phyloP scores from a whole-genome alignment of 1,140 invertebrate species.

The Lerema accius region DNA sequence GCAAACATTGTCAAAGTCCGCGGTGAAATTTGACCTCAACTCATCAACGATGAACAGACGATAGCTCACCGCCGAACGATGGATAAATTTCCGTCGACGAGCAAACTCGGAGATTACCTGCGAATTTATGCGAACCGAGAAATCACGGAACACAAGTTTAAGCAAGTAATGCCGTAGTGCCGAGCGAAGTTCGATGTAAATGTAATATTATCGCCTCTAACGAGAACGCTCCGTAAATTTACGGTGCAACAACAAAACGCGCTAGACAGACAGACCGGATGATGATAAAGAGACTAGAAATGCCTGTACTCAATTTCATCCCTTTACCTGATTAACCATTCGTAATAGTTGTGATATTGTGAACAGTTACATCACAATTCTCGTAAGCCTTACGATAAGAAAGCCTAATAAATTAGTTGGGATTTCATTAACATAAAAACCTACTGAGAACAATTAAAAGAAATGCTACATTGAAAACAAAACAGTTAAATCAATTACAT shows the following conservation, averaged over 20 bases:
- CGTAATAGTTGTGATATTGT: too few species aligned
- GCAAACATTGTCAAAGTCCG: neutral
- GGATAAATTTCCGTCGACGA: neutral
- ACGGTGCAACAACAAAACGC: neutral
- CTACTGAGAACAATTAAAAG: too few species aligned
- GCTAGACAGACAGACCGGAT: neutral
- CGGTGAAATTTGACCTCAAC: neutral
- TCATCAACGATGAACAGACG: neutral
- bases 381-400: too few species aligned
- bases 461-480: too few species aligned
- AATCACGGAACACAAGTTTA: constrained; percentile 2
- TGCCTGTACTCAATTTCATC: neutral
- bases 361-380: too few species aligned
- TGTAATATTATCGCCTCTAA: neutral
- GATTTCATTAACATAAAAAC: too few species aligned
- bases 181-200: neutral
- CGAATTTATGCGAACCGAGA: constrained; percentile 6
- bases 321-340: too few species aligned
- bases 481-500: too few species aligned
- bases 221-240: neutral
- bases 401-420: too few species aligned
- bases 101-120: neutral
- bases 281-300: neutral
- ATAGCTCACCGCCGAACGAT: neutral
- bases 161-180: too few species aligned